Percentiles rank a stretch among this genome's conserved stretches.
phyloP scores from a whole-genome alignment of 1,140 invertebrate species.

The Bombus consobrinus region DNA sequence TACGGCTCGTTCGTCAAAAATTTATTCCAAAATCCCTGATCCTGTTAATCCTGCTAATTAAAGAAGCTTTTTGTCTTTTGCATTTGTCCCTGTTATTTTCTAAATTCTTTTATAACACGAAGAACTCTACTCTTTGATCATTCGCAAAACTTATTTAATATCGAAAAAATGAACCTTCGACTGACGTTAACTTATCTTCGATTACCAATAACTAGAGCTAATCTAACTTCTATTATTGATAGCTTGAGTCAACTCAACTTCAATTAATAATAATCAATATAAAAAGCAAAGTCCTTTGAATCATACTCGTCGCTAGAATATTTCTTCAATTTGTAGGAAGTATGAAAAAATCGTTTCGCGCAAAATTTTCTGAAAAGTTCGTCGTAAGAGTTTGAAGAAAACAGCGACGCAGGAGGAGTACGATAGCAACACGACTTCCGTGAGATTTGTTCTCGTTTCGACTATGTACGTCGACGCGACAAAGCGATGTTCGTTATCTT shows the following conservation, averaged over 20 bases:
- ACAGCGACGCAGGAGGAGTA: fast-evolving
- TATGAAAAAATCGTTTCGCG: background rate
- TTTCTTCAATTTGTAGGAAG: background rate
- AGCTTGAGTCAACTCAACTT: background rate
- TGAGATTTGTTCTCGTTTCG: background rate
- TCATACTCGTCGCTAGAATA: background rate
- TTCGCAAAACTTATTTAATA: background rate
- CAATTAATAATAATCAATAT: background rate
- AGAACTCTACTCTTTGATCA: background rate
- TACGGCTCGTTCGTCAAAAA: background rate
- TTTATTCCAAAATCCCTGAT: background rate
- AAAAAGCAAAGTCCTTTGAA: background rate
- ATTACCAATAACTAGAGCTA: background rate
- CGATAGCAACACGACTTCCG: background rate
- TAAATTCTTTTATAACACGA: background rate
- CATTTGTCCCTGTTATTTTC: background rate
- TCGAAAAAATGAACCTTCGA: background rate
- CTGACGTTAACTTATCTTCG: background rate
- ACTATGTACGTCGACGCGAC: background rate
- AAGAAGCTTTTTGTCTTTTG: background rate
- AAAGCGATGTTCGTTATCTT: background rate
- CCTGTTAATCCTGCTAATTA: background rate
- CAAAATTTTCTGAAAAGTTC: background rate
- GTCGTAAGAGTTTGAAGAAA: background rate
- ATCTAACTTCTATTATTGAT: background rate